phyloP scores from a whole-genome alignment of 2,888 invertebrate species.

The Drosophila nigricruria region DNA sequence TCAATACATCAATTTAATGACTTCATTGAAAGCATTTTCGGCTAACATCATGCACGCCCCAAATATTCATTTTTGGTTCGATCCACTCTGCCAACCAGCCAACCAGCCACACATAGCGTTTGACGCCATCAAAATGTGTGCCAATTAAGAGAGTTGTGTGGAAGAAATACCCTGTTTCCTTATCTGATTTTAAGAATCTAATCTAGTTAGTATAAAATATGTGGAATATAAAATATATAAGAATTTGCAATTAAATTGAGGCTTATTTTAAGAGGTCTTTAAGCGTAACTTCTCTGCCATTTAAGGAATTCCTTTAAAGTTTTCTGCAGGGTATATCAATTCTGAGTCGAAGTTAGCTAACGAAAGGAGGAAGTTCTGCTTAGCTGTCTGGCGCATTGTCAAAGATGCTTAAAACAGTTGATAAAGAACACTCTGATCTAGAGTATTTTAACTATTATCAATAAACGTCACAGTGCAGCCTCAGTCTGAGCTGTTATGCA shows the following conservation, averaged over 20 bases:
- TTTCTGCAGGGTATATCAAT: background rate
- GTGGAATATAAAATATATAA: background rate
- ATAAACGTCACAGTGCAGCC: too few relatives aligned
- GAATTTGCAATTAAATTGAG: background rate
- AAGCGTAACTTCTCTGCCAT: background rate
- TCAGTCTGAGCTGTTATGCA: background rate
- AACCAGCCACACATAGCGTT: slow-evolving; percentile 7
- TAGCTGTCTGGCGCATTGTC: background rate
- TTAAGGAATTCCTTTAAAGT: background rate
- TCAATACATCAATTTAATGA: slow-evolving; percentile 82
- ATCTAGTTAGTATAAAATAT: background rate
- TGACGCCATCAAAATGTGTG: slow-evolving; percentile 7
- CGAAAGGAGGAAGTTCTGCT: background rate
- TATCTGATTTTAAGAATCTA: background rate
- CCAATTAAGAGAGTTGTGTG: background rate
- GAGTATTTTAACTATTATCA: too few relatives aligned
- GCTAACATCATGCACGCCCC: slow-evolving; percentile 55
- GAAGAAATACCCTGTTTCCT: background rate
- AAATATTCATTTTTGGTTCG: slow-evolving; percentile 39
- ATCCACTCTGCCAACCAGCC: slow-evolving; percentile 13
- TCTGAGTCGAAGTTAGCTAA: too few relatives aligned
- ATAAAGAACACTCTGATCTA: too few relatives aligned
- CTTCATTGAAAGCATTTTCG: slow-evolving; percentile 78
- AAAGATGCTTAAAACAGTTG: too few relatives aligned
- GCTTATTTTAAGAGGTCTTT: background rate